Conservation (phyloP, 1,140 invertebrate genomes). For the Drosophila teissieri region DNA sequence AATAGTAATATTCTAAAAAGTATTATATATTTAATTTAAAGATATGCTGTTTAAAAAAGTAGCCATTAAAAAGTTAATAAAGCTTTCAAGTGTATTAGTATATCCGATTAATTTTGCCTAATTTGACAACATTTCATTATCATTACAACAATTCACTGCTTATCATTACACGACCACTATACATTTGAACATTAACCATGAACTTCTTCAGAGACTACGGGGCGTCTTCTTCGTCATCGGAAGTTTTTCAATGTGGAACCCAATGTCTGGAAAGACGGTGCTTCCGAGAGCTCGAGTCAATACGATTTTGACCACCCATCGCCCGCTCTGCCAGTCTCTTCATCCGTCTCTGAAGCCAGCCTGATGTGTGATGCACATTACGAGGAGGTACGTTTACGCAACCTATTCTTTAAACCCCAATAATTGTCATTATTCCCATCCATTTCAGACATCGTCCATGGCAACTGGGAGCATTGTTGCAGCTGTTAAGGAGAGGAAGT, state of each 20-base stretch:
- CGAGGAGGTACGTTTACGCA: slow-evolving; percentile 36
- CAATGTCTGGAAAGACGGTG: slow-evolving; percentile 55
- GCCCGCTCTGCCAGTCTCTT: slow-evolving; percentile 51
- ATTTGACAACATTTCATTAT: background rate
- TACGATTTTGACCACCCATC: slow-evolving; percentile 61
- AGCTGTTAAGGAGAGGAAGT: slow-evolving; percentile 7
- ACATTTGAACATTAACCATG: background rate
- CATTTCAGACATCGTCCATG: slow-evolving; percentile 51
- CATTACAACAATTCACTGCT: background rate
- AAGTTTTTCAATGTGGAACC: slow-evolving; percentile 23
- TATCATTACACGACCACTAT: background rate
- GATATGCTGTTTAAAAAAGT: background rate
- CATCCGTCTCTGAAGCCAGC: slow-evolving; percentile 66
- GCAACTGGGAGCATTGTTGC: slow-evolving; percentile 37
- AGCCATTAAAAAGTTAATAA: background rate
- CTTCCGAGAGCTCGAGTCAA: slow-evolving; percentile 66
- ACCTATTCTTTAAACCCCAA: no score
- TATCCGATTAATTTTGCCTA: background rate
- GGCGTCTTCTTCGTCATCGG: background rate
- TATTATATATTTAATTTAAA: background rate
- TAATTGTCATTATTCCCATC: background rate
- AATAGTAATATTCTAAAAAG: background rate
- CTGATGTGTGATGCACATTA: slow-evolving; percentile 59
- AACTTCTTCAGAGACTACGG: background rate
- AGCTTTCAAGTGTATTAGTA: background rate